Percentiles rank a stretch among this genome's conserved stretches.
phyloP scores from a whole-genome alignment of 2,113 vertebrate genomes.

The Campylomormyrus tamandua region DNA sequence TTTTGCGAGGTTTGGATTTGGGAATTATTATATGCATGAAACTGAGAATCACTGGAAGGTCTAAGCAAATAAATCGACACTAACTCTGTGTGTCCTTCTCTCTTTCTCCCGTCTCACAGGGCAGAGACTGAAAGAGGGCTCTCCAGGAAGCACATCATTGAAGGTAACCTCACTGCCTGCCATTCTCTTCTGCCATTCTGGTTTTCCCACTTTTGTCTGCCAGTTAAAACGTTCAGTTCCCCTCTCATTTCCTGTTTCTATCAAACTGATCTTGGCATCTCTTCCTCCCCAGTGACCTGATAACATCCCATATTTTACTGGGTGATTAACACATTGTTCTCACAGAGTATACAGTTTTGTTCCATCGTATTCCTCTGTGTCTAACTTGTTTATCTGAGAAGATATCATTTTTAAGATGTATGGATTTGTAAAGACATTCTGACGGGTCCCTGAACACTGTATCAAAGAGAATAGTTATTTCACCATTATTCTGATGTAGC shows the following conservation, averaged over 20 bases:
- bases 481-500: background rate
- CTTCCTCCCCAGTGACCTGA: background rate
- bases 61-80: background rate
- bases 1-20: background rate
- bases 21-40: background rate
- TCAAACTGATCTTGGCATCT: background rate
- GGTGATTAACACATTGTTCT: background rate
- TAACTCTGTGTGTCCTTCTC: background rate
- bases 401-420: background rate
- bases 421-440: background rate
- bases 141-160: constrained; percentile 75
- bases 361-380: background rate
- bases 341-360: background rate
- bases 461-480: background rate
- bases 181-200: background rate
- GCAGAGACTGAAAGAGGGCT: constrained; percentile 73
- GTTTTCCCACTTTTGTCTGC: background rate
- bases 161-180: constrained; percentile 51
- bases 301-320: background rate
- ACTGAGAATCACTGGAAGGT: background rate
- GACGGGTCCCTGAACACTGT: background rate
- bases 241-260: too few species aligned
- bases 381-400: background rate
- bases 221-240: background rate
- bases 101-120: constrained; percentile 41